A percentile compares a stretch with the other conserved stretches of the same genome.
These are phyloP conservation scores for Scotopteryx bipunctaria DNA, from an alignment of 2,888 invertebrate species.

Conservation along the genomic window DNA sequence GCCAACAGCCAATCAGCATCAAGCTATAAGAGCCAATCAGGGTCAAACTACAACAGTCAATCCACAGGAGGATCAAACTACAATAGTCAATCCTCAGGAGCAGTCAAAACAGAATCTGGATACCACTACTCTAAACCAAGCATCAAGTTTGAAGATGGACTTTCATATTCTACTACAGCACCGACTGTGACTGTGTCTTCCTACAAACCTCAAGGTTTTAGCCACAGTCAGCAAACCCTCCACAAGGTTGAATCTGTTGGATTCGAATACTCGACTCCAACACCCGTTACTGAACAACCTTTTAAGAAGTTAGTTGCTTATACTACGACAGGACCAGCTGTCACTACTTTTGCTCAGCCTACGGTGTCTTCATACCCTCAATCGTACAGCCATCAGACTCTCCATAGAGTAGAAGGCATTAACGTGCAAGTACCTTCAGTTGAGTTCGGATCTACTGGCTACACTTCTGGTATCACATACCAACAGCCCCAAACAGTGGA, in stretches of 20 bases:
- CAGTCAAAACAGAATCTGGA: slow-evolving; percentile 46
- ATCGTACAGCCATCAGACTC: slow-evolving; percentile 62
- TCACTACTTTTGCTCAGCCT: slow-evolving; percentile 54
- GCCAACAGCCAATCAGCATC: slow-evolving; percentile 30
- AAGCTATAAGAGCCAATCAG: slow-evolving; percentile 16
- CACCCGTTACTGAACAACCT: slow-evolving; percentile 66
- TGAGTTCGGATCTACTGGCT: slow-evolving; percentile 41
- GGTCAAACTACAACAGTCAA: slow-evolving; percentile 24
- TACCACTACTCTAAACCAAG: slow-evolving; percentile 67
- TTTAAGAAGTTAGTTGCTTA: slow-evolving; percentile 72
- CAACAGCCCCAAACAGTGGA: slow-evolving; percentile 47
- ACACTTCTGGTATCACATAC: slow-evolving; percentile 43
- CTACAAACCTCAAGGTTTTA: slow-evolving; percentile 63
- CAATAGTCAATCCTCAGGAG: slow-evolving; percentile 27
- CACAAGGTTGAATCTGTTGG: slow-evolving; percentile 60
- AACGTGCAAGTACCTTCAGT: slow-evolving; percentile 48
- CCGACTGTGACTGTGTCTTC: slow-evolving; percentile 64
- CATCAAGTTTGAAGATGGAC: slow-evolving; percentile 67
- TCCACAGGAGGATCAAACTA: slow-evolving; percentile 24
- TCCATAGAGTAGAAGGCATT: slow-evolving; percentile 56
- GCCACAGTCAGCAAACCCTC: slow-evolving; percentile 63
- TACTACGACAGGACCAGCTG: slow-evolving; percentile 67
- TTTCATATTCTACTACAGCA: slow-evolving; percentile 61
- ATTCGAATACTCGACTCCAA: slow-evolving; percentile 61
- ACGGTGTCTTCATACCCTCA: slow-evolving; percentile 59